Conservation (phyloP, 2,113 vertebrate genomes). For the Recurvirostra avosetta region DNA sequence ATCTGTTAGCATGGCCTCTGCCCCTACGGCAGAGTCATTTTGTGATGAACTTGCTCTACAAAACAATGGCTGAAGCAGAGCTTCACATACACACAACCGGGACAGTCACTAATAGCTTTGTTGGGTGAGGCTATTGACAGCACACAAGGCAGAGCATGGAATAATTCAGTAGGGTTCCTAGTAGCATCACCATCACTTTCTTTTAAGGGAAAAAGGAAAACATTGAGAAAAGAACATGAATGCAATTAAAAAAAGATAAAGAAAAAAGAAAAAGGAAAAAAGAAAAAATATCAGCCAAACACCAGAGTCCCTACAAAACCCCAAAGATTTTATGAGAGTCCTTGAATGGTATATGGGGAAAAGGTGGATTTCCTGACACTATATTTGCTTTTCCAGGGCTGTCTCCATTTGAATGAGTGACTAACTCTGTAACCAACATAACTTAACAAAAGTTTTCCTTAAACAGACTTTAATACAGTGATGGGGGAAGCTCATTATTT, state of each 20-base stretch:
- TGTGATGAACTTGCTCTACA: not conserved
- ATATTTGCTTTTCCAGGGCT: not conserved
- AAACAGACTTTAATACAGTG: not conserved
- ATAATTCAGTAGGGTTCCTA: not conserved
- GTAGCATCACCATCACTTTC: not conserved
- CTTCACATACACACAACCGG: not conserved
- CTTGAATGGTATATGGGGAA: not conserved
- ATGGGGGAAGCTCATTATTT: not conserved
- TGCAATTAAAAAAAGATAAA: not conserved
- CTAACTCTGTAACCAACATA: not conserved
- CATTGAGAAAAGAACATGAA: not conserved
- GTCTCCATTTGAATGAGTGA: not conserved
- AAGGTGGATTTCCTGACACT: not conserved
- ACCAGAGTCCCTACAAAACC: not conserved
- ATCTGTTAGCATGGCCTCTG: not conserved
- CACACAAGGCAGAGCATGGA: not conserved
- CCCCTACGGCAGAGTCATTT: not conserved
- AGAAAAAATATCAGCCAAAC: not conserved
- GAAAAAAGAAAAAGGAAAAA: not conserved
- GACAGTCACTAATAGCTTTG: not conserved
- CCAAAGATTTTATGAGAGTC: not conserved
- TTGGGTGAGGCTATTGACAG: not conserved
- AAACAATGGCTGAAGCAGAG: not conserved
- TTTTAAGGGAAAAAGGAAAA: not conserved
- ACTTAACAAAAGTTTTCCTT: not conserved